A percentile compares a stretch with the other conserved stretches of the same genome.
These are phyloP conservation scores for Phorcus lineatus DNA, from an alignment of 2,888 invertebrate genomes.

Conservation along the genomic window DNA sequence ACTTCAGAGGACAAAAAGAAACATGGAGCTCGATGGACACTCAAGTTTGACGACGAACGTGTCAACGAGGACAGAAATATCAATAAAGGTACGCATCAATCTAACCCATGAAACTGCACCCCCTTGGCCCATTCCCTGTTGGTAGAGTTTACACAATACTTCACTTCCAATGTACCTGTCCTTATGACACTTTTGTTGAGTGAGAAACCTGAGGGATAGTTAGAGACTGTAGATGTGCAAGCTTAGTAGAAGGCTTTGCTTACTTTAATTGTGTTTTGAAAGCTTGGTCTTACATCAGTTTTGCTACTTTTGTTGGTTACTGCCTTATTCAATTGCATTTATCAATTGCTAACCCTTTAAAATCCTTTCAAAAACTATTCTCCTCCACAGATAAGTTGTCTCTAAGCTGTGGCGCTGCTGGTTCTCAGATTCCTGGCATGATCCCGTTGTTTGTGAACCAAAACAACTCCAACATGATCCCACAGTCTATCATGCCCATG, in stretches of 20 bases:
- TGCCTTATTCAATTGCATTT: too few relatives aligned
- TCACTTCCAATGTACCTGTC: too few relatives aligned
- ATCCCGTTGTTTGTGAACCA: slow-evolving; percentile 20
- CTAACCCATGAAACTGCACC: neutral
- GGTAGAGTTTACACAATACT: too few relatives aligned
- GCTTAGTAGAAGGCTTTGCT: too few relatives aligned
- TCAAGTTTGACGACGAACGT: slow-evolving; percentile 27
- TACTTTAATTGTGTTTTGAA: too few relatives aligned
- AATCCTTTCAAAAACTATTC: neutral
- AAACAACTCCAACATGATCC: neutral
- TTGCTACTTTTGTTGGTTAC: too few relatives aligned
- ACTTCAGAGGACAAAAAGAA: slow-evolving; percentile 50
- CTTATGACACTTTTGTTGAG: too few relatives aligned
- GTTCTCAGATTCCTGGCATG: neutral
- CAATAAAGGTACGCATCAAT: slow-evolving; percentile 21
- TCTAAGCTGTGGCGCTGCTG: neutral
- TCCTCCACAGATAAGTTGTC: neutral
- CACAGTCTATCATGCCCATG: neutral
- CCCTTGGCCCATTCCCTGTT: neutral
- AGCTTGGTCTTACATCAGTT: too few relatives aligned
- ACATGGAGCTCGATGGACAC: slow-evolving; percentile 63
- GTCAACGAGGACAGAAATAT: neutral
- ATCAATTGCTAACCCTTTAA: too few relatives aligned
- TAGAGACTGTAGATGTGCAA: too few relatives aligned
- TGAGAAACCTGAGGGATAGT: too few relatives aligned